A percentile compares a stretch with the other conserved stretches of the same genome.
Conservation (phyloP, 2,888 invertebrate species). For the Cephonodes hylas region DNA sequence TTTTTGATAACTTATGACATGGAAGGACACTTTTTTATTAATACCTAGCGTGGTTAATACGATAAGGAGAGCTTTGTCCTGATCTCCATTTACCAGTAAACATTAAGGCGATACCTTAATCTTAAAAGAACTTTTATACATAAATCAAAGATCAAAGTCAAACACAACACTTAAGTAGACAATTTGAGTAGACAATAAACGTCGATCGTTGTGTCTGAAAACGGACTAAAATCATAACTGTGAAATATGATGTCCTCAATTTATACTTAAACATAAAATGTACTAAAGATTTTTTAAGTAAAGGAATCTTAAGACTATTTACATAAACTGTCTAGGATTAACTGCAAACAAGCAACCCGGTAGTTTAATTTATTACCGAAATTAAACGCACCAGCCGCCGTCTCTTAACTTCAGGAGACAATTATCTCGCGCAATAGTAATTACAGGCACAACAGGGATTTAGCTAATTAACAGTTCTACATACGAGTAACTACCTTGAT, state of each 20-base stretch:
- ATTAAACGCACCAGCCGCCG: not conserved
- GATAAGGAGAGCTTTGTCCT: no score
- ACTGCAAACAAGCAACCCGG: not conserved
- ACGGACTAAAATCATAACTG: no score
- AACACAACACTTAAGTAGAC: conserved; percentile 2
- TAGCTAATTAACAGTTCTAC: not conserved
- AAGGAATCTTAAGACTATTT: no score
- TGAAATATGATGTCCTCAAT: no score
- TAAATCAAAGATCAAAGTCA: conserved; percentile 12
- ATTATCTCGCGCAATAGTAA: not conserved
- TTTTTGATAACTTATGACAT: no score
- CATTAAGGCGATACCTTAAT: not conserved
- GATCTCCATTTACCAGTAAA: not conserved
- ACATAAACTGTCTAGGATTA: not conserved
- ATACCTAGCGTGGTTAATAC: no score
- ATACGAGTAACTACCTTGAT: not conserved
- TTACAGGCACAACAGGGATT: not conserved
- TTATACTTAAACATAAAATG: no score
- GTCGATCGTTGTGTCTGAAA: not conserved
- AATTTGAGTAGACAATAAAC: not conserved
- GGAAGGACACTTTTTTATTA: no score
- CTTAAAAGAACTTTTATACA: not conserved
- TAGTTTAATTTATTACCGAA: not conserved
- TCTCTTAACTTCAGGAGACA: not conserved
- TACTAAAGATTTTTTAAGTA: no score